phyloP scores from a whole-genome alignment of 2,113 vertebrate species.

The Okapia johnstoni region DNA sequence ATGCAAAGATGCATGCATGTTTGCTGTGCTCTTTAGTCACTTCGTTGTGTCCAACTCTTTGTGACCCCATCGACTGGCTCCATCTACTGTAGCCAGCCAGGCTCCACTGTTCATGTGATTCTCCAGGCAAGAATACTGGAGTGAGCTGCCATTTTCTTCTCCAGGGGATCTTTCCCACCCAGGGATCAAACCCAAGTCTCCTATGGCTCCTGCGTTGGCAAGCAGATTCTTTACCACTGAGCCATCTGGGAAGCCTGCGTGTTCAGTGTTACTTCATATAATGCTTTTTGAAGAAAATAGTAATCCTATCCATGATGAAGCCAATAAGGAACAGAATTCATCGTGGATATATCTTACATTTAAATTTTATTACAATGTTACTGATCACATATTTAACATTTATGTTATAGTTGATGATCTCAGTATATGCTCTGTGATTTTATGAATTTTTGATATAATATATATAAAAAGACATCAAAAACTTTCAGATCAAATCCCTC shows the following conservation, averaged over 20 bases:
- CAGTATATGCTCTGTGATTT: slow-evolving; percentile 62
- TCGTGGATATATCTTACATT: slow-evolving; percentile 42
- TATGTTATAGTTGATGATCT: slow-evolving; percentile 58
- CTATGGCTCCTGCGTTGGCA: not conserved
- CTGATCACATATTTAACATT: slow-evolving; percentile 36
- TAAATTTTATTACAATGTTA: slow-evolving; percentile 63
- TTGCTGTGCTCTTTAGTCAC: not conserved
- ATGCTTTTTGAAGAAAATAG: slow-evolving; percentile 30
- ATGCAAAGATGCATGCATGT: not conserved
- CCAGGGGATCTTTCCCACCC: not conserved
- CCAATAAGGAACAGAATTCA: not conserved
- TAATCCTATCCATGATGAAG: slow-evolving; percentile 21
- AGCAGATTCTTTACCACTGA: not conserved
- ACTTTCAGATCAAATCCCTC: not conserved
- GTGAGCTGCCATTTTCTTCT: not conserved
- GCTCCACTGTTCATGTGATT: not conserved
- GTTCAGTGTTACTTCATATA: not conserved
- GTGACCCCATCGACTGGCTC: not conserved
- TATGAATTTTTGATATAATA: slow-evolving; percentile 26
- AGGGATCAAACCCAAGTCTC: not conserved
- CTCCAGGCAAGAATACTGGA: not conserved
- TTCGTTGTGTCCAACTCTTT: not conserved
- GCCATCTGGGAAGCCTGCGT: not conserved
- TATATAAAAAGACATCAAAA: not conserved
- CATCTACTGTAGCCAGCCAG: not conserved